Base-by-base conservation (phyloP, 2,888 invertebrate species). In the Xylophagus ater region DNA sequence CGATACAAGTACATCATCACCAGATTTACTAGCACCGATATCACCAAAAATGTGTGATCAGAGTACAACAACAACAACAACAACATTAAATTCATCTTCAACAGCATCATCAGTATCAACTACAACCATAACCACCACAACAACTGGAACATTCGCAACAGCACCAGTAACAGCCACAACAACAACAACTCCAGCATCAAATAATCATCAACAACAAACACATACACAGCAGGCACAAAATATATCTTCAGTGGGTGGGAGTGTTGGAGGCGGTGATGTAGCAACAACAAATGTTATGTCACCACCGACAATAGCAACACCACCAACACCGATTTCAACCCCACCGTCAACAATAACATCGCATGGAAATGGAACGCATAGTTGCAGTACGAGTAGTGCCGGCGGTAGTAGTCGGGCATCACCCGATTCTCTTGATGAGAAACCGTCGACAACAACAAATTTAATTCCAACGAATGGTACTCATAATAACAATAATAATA, bases 1-100 rank as follows among this genome's bases (percentile, higher is more conserved):
- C 65, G 89, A 89, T 70, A 87, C 88, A 65, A 87, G 85, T 67
- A 87, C 87, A 64, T 87, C 88, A 64, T 89, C 88, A 62, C 87
- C 87, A 66, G 88, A 88, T 72, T 76, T 83, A 55, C 70, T 75
- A 58, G 80, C 81, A 65, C 85, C 86, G 62, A 76, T 81, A 65
- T 87, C 87, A 62, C 86, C 86, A 63, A 79, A 79, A 69, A 76
- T 78, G 73, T 74, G 76, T 60, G 73, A 53, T 60, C 67, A 55
- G 49, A 40, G 14, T 44, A 3, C 55, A 47, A 30, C 53, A 49
- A 29, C 54, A 50, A 21, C 58, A 51, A 2, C 54, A 52, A 34
- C 23, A n/a, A 18, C 17, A 30, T 13, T 24, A 30, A 19, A 20
- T 15, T 12, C 34, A 32, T 33, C 37, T 30, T 14, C 24, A 33